phyloP scores from a whole-genome alignment of 2,797 vertebrate species.

The Anniella stebbinsi region DNA sequence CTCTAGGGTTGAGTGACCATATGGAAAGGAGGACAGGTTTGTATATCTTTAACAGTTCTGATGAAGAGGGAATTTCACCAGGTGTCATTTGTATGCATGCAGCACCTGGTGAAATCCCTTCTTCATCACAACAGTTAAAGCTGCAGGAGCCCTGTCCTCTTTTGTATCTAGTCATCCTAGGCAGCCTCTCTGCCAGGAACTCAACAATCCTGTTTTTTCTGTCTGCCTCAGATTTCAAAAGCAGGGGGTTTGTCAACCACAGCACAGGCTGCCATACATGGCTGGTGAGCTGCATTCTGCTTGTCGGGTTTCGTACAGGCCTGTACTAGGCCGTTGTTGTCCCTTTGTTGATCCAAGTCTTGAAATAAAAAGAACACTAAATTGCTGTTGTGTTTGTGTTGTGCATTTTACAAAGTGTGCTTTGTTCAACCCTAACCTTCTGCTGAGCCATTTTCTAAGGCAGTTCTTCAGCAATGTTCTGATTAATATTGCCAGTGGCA shows the following conservation, averaged over 20 bases:
- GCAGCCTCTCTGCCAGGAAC: too few species aligned
- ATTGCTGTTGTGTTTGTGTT: slow-evolving; percentile 41
- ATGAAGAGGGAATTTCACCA: too few species aligned
- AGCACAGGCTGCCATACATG: background rate
- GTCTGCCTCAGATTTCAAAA: background rate
- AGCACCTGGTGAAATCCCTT: too few species aligned
- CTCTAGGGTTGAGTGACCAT: too few species aligned
- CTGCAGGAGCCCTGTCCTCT: too few species aligned
- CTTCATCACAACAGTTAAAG: too few species aligned
- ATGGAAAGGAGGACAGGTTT: too few species aligned
- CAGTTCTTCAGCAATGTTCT: slow-evolving; percentile 65
- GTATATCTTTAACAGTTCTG: too few species aligned
- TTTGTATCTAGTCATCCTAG: too few species aligned
- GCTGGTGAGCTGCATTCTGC: background rate
- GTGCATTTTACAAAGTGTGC: slow-evolving; percentile 44
- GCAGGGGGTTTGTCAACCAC: background rate
- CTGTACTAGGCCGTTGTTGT: background rate
- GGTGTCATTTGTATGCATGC: too few species aligned
- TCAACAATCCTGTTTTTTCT: background rate
- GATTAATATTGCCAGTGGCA: slow-evolving; percentile 48
- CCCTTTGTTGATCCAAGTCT: slow-evolving; percentile 16
- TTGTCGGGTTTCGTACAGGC: background rate
- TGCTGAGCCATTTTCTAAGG: slow-evolving; percentile 54
- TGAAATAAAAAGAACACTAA: slow-evolving; percentile 20
- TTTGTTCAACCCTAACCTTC: slow-evolving; percentile 23